Base-by-base conservation (phyloP, 2,113 vertebrate species). In the Microcebus ravelobensis region DNA sequence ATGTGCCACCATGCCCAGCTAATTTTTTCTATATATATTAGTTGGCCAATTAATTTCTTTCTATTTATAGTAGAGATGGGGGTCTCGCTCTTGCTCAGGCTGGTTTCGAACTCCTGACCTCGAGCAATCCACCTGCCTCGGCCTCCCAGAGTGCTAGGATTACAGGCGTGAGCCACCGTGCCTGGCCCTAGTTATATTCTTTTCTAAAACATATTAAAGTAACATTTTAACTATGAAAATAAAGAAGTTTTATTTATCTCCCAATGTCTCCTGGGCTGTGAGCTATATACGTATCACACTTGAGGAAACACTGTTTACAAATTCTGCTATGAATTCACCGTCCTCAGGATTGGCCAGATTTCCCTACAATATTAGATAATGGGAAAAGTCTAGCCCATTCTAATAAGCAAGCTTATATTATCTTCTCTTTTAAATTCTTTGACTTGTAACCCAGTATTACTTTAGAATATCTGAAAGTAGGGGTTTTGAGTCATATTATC, bases 391-490 rank as follows among this genome's bases (percentile, higher is more conserved):
- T 73, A 80, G 45, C 12, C 48, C 65, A 77, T 34, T 65, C 8
- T 91, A 91, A 79, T 29, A 42, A 87, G 25, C n/a, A 74, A 27
- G 39, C 27, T 73, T 63, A 36, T 63, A 36, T 70, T 63, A 71
- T 42, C 36, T 57, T 84, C 57, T 87, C 68, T 84, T 84, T 21
- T 74, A n/a, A 94, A 92, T 59, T 96, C 11, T 65, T 87, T 95
- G 45, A 73, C 67, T 70, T 91, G 42, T 67, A 34, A 59, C n/a
- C 50, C 17, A 45, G 6, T 21, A 55, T 61, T 94, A 45, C 29
- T 83, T 68, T 63, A 57, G 39, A 90, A 83, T 68, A 85, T 82
- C 48, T 71, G 52, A 92, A 55, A 42, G 42, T 67, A 63, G 63
- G 36, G 9, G 4, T 61, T 90, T 61, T 67, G 23, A 76, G 25